A percentile compares a stretch with the other conserved stretches of the same genome.
Evolutionary conservation across 2,797 vertebrate species (phyloP).

Genomic region (Enoplosus armatus): DNA sequence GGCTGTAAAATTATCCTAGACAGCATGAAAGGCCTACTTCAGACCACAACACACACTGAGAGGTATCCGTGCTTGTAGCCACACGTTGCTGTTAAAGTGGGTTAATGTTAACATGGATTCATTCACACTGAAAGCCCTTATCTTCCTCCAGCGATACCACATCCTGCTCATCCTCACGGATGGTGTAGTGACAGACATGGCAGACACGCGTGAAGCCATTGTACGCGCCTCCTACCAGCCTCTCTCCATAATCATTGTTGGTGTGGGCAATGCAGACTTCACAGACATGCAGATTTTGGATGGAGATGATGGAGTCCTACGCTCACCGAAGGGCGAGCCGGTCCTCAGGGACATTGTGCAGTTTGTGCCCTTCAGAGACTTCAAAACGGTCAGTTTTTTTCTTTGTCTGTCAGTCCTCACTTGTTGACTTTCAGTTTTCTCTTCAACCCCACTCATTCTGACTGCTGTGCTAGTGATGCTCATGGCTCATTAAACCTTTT

Average conservation of each 20-base stretch:
- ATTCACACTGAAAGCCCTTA: conserved; percentile 47
- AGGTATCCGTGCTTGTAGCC: conserved; percentile 36
- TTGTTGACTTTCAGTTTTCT: conserved; percentile 27
- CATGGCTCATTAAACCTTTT: conserved; percentile 16
- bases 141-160: conserved; percentile 90
- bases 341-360: conserved; percentile 95
- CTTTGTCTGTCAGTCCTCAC: conserved; percentile 30
- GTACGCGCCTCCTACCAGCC: conserved; percentile 94
- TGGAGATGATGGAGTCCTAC: conserved; percentile 91
- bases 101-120: conserved; percentile 33
- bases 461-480: conserved; percentile 19
- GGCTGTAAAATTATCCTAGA: conserved; percentile 40
- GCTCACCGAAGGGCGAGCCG: conserved; percentile 92
- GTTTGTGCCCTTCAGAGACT: conserved; percentile 96
- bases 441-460: conserved; percentile 9
- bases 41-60: conserved; percentile 38
- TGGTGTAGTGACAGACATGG: conserved; percentile 95
- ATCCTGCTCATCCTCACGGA: conserved; percentile 96
- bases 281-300: conserved; percentile 97
- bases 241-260: conserved; percentile 96
- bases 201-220: conserved; percentile 94
- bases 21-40: conserved; percentile 43
- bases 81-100: conserved; percentile 34
- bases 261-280: conserved; percentile 96
- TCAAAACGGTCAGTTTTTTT: conserved; percentile 92